Conservation (phyloP, 2,888 invertebrate genomes). For the Nasonovia ribisnigri region DNA sequence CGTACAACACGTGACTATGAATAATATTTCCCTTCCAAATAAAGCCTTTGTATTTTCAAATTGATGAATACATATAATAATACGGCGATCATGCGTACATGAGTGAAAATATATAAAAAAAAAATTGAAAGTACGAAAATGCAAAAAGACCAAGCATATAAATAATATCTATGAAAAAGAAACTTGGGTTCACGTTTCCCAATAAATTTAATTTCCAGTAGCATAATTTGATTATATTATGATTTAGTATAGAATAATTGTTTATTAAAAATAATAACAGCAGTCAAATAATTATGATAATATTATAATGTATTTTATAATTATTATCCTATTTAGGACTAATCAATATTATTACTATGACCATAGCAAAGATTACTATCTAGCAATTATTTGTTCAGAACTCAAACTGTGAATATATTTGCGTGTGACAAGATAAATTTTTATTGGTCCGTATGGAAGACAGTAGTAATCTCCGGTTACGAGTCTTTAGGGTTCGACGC, state of each 20-base stretch:
- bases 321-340: not conserved
- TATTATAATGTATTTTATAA: not conserved
- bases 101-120: too few relatives aligned
- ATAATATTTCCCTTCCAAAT: not conserved
- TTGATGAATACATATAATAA: not conserved
- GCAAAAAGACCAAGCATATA: not conserved
- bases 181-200: too few relatives aligned
- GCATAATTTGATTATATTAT: not conserved
- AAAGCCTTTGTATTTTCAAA: not conserved
- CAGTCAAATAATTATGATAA: not conserved
- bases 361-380: not conserved
- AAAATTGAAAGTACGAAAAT: too few relatives aligned
- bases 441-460: conserved; percentile 6
- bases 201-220: not conserved
- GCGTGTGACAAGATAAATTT: conserved; percentile 54
- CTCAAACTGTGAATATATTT: conserved; percentile 34
- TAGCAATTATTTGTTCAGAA: conserved; percentile 26
- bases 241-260: not conserved
- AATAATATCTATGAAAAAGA: not conserved
- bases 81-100: not conserved
- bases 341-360: not conserved
- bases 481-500: conserved; percentile 61
- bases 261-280: not conserved
- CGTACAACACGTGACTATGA: not conserved
- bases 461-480: conserved; percentile 63